Base-by-base conservation (phyloP, 2,888 invertebrate genomes). In the Synergus gifuensis region DNA sequence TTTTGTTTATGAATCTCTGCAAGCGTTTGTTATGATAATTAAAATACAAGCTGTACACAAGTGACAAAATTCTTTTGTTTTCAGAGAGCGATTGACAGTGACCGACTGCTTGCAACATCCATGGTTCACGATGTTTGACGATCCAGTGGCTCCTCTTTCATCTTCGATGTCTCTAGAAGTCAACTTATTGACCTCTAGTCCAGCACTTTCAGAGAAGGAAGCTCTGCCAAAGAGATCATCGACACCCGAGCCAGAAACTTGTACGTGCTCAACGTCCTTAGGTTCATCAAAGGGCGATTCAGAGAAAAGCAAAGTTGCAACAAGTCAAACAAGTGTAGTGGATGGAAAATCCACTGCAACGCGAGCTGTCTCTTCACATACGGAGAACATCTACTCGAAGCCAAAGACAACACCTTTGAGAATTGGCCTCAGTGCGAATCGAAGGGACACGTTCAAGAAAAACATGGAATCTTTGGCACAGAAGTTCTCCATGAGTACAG, bases 61-160 rank as follows among this genome's bases (percentile, higher is more conserved):
- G 22, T 36, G 0, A 36, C 36, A 36, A 36, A 36, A 36, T 54
- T 54, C 81, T 84, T 83, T 85, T 83, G 4, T 77, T 94, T 94
- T 14, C 94, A 98, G 98, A 93, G 96, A 96, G 93, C 96, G 98
- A 93, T 95, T 98, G 93, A 96, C 96, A 92, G 97, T 97, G 90
- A 95, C 95, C 90, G 96, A 97, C 93, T 96, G 98, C 93, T 95
- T 98, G 91, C 95, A 97, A 92, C 98, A 98, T 93, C 95, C 96
- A 89, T 98, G 98, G 98, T 95, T 98, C 88, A 79, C 78, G 42
- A 83, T 88, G 80, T 90, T 88, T 85, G 88, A 90, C 60, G 89
- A 86, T 28, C 88, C 90, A 11, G 83, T 81, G 58, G 81, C 85
- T 8, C 81, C 88, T 5, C 77, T 88, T 12, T n/a, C 76, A 36